Evolutionary conservation across 2,113 vertebrate species (phyloP).

Genomic region (Aldabrachelys gigantea): DNA sequence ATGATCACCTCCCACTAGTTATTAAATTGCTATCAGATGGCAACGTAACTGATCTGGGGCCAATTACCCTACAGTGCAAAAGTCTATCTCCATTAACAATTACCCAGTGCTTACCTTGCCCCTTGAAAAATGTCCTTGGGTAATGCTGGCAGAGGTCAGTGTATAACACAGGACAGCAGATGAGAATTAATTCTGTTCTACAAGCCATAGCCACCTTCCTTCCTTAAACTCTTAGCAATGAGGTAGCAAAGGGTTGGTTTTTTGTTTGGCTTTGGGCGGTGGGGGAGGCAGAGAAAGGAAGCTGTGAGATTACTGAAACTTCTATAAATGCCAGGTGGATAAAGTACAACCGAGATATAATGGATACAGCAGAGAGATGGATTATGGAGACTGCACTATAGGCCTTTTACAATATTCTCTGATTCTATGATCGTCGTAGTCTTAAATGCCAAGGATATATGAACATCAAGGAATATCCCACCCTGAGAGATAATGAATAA

Average conservation of each 20-base stretch:
- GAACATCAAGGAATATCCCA: neutral
- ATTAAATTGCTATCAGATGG: constrained; percentile 14
- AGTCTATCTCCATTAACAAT: constrained; percentile 1
- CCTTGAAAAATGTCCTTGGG: neutral
- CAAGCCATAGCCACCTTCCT: neutral
- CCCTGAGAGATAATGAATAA: constrained; percentile 18
- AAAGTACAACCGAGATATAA: constrained; percentile 5
- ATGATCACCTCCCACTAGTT: constrained; percentile 24
- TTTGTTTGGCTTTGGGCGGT: neutral
- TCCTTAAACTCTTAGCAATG: neutral
- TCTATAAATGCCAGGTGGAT: constrained; percentile 40
- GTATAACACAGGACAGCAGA: neutral
- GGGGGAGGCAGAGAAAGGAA: neutral
- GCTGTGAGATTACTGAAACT: constrained; percentile 1
- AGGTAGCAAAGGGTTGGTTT: neutral
- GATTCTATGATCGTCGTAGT: neutral
- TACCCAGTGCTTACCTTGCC: neutral
- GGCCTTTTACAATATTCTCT: constrained; percentile 5
- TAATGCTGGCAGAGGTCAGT: constrained; percentile 9
- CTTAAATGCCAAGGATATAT: constrained; percentile 24
- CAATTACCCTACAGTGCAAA: neutral
- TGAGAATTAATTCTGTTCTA: accelerated
- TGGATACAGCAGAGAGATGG: constrained; percentile 10
- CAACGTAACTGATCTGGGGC: neutral
- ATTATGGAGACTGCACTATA: neutral